Conservation (phyloP, 2,888 invertebrate species). For the Drosophila silvestris region DNA sequence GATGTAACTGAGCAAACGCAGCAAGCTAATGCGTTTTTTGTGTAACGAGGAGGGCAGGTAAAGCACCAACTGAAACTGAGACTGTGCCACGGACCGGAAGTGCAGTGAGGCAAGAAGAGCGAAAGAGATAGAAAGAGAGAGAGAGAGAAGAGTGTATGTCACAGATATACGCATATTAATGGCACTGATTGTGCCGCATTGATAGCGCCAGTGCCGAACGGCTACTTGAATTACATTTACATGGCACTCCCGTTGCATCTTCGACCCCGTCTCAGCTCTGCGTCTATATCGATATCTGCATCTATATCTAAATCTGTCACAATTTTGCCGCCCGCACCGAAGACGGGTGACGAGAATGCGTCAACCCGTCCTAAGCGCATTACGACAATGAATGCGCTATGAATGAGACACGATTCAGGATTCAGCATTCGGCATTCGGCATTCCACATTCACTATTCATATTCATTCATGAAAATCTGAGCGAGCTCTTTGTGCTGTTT, state of each 20-base stretch:
- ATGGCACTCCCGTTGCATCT: conserved; percentile 22
- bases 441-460: conserved; percentile 18
- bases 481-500: conserved; percentile 49
- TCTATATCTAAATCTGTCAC: conserved; percentile 21
- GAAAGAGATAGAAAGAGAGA: not conserved
- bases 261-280: conserved; percentile 10
- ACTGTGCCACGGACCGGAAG: conserved; percentile 36
- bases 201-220: conserved; percentile 48
- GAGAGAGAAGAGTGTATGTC: conserved; percentile 37
- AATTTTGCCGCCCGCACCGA: conserved; percentile 46
- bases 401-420: conserved; percentile 30
- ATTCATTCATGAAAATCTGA: conserved; percentile 62
- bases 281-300: not conserved
- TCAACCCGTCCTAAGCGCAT: conserved; percentile 67
- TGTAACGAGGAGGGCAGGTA: conserved; percentile 54
- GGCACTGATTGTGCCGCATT: conserved; percentile 64
- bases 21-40: conserved; percentile 54
- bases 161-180: conserved; percentile 69
- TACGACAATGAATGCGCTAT: conserved; percentile 45
- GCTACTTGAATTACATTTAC: conserved; percentile 72
- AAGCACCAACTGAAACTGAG: conserved; percentile 10
- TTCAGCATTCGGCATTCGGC: conserved; percentile 17
- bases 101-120: conserved; percentile 33
- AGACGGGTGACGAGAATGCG: conserved; percentile 30
- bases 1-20: conserved; percentile 60